phyloP scores from a whole-genome alignment of 35 echinoderm and acorn worm species.

The Ophiothrix spiculata region DNA sequence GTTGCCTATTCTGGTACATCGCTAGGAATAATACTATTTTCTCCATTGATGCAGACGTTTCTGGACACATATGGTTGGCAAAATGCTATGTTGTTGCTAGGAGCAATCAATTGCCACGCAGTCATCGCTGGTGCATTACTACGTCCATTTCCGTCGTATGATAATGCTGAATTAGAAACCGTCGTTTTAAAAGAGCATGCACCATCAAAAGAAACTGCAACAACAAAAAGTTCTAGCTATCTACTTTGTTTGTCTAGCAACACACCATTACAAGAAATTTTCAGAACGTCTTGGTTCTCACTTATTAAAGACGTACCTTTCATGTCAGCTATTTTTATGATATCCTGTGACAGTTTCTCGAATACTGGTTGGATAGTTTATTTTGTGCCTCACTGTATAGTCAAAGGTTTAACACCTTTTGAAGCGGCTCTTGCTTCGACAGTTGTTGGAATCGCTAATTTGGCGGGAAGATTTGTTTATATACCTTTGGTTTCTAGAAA shows the following conservation, averaged over 20 bases:
- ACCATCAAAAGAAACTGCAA: not conserved
- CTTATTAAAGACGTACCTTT: not conserved
- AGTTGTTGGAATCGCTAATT: not conserved
- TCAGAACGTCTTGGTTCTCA: not conserved
- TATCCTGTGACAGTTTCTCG: not conserved
- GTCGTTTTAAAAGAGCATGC: not conserved
- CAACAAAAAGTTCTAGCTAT: not conserved
- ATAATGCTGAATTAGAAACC: not conserved
- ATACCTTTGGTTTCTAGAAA: not conserved
- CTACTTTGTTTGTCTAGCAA: too few relatives aligned
- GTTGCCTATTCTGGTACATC: conserved; percentile 14
- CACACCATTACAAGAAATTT: not conserved
- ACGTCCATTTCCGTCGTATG: not conserved
- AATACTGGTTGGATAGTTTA: conserved; percentile 4
- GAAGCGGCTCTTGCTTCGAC: not conserved
- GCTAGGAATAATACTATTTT: conserved; percentile 12
- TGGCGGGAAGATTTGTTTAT: not conserved
- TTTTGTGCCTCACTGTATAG: conserved; percentile 1
- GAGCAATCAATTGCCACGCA: not conserved
- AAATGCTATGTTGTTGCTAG: not conserved
- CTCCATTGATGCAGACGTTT: not conserved
- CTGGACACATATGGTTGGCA: conserved; percentile 23
- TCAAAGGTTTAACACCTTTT: not conserved
- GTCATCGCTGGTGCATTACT: not conserved
- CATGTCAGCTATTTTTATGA: not conserved